Base-by-base conservation (phyloP, 2,113 vertebrate genomes). In the Psammodynastes pulverulentus region DNA sequence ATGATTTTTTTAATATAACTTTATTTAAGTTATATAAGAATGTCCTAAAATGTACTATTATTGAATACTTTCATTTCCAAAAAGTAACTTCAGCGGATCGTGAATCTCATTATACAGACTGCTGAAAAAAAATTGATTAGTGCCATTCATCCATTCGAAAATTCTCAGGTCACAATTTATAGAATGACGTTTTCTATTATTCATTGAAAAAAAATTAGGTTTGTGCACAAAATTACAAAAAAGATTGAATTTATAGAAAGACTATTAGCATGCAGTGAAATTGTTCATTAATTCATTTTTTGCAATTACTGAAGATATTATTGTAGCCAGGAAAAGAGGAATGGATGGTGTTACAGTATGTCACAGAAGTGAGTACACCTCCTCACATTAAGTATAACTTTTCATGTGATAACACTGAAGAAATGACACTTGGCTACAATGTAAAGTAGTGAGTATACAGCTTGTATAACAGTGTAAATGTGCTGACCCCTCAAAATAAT, bases 141-240 rank as follows among this genome's bases (percentile, higher is more conserved):
- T 29, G 45, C 13, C 86, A 91, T 54, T 93, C 48, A 86, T 88
- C 45, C 53, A 85, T 56, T 92, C 94, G 94, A 95, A 96, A 62
- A 85, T 93, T 54, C 84, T 94, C 85, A 90, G 72, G 26, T 93
- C 85, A 91, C 87, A 92, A 86, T 52, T 54, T 43, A 17, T 67
- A 91, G 93, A 12, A 89, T 95, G 90, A n/a, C 86, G 43, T 48
- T 92, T 94, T 87, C 89, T 0, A 0, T 13, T 89, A 91, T 56
- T 45, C 1, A 85, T 48, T 90, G 92, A 88, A 91, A 92, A 67
- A 94, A 62, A 1, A 51, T 79, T 17, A n/a, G 17, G n/a, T 93
- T 86, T 51, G 62, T 51, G 49, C 7, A 92, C 26, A 58, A 95
- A 91, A 79, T 96, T 90, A 86, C 45, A 62, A 86, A 54, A 29